Evolutionary conservation across 2,888 invertebrate genomes (phyloP), one percentile per base, ranked within the genome.

Genomic region (Drosophila peninsularis): DNA sequence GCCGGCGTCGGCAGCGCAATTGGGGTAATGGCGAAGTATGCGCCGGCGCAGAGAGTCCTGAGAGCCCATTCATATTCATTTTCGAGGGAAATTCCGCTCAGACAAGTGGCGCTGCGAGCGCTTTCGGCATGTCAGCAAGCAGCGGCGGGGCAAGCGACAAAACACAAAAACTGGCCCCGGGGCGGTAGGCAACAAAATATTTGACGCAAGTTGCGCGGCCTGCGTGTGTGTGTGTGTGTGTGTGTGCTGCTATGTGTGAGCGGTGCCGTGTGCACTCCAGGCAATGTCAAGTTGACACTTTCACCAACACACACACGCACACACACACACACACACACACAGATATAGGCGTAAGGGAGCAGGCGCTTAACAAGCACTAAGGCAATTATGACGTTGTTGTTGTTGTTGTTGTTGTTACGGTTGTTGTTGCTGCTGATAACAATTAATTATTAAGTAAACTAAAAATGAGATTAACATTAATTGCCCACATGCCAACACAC

Each of bases 241-340:
- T 5, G 45, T 69, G 78, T 75, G 78, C 74, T 52, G 55, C 50
- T 57, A 27, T 64, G 78, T 62, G 74, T 63, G 74, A 74, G 82
- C 71, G 73, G 64, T 89, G 90, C 86, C 89, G 90, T 85, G 90
- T 89, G 87, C 85, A 90, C 80, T 85, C 83, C 72, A 84, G 89
- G 89, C 90, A 90, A 90, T 90, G 91, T 90, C 90, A 91, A 91
- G 90, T 90, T 91, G 89, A 89, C 87, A 88, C 88, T 90, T 88
- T 90, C 86, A 80, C 78, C 81, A 87, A 82, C 62, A 72, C 78
- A 71, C 78, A 56, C 49, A 72, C 78, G 70, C 78, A 56, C 49
- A 32, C 68, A 65, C 54, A 50, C 47, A 50, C 62, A 61, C 30
- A 39, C 52, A 57, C 34, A 50, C 30, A 42, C 32, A 42, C 44